Evolutionary conservation across 2,113 vertebrate species (phyloP), one percentile per base, ranked within the genome.

Genomic region (Larimichthys crocea): DNA sequence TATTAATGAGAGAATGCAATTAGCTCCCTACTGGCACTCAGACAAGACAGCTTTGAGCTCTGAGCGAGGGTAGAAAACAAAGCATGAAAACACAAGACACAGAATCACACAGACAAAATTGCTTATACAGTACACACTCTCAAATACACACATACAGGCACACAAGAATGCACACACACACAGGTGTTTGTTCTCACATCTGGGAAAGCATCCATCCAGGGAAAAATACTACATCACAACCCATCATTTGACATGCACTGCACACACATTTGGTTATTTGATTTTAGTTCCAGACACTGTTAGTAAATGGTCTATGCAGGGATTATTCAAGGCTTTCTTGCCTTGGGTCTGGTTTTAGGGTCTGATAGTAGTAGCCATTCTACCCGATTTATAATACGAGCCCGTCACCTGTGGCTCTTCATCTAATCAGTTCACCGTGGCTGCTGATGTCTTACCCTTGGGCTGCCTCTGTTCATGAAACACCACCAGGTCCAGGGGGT

Each of bases 401-500:
- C 20, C 20, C 1, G 9, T 44, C 42, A 46, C 3, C 19, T n/a
- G 40, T 35, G 16, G 55, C 5, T 69, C 24, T 50, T 50, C 8
- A 12, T 67, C 12, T 49, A 0, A 72, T 49, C 4, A 20, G 9
- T 26, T 44, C 0, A 3, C 29, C 26, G 20, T 50, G 62, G 14
- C 15, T 22, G 26, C 48, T 44, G 3, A 10, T 3, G 22, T 74
- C 74, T 94, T 86, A 99, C 98, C 98, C 93, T 96, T 96, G 9
- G 97, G 98, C 89, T 99, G 98, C 88, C 96, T 96, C 86, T 98
- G 94, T 82, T 99, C 97, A 48, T 99, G 99, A 84, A 99, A 98
- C 65, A 99, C 95, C 78, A 99, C 97, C 10, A 99, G 95, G 81
- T 99, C 98, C 35, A 99, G 96, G 0, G 98, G 98, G 87, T 98